These are phyloP conservation scores for Melanaphis sacchari DNA, from an alignment of 1,140 invertebrate genomes.

Conservation along the genomic window DNA sequence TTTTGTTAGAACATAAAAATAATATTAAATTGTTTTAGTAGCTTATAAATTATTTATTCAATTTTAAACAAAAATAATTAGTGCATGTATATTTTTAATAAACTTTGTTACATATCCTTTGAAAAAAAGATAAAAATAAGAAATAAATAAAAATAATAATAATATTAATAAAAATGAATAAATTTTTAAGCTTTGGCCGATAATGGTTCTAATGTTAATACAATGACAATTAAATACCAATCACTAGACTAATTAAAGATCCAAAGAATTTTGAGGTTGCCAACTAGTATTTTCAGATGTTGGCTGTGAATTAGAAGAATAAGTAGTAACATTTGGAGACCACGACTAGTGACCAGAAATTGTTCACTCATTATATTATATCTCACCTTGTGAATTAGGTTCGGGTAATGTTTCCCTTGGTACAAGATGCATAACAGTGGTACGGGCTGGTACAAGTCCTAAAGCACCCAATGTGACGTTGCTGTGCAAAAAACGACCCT, in stretches of 20 bases:
- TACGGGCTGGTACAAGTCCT: constrained; percentile 93
- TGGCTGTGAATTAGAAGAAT: background rate
- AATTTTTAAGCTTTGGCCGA: background rate
- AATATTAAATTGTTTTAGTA: background rate
- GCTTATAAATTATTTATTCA: background rate
- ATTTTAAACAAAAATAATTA: background rate
- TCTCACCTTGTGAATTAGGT: constrained; percentile 94
- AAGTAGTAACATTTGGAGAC: background rate
- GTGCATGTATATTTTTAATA: no score
- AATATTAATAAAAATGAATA: no score
- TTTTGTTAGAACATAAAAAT: background rate
- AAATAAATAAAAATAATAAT: no score
- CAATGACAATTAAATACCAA: background rate
- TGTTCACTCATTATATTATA: background rate
- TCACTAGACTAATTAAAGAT: background rate
- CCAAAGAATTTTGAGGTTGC: background rate
- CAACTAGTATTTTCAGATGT: background rate
- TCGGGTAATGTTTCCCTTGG: constrained; percentile 98
- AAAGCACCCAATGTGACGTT: constrained; percentile 98
- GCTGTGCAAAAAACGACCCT: constrained; percentile 98
- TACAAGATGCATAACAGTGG: constrained; percentile 99
- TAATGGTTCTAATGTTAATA: background rate
- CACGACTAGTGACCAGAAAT: constrained; percentile 57
- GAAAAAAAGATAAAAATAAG: no score
- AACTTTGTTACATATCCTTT: no score